phyloP scores from a whole-genome alignment of 2,797 vertebrate genomes.

The Macroramphosus scolopax region DNA sequence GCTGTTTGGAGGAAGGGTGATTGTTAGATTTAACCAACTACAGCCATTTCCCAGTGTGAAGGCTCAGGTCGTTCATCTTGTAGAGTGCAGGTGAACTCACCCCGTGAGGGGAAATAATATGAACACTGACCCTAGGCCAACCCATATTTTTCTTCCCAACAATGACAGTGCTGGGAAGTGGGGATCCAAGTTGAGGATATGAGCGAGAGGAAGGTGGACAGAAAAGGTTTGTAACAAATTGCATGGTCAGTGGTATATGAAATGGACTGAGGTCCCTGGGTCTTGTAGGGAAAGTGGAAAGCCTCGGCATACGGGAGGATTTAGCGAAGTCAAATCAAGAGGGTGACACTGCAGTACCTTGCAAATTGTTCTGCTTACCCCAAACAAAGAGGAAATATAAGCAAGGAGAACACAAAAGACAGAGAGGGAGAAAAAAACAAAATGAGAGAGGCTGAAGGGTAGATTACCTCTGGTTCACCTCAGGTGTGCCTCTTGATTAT shows the following conservation, averaged over 20 bases:
- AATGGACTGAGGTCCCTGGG: slow-evolving; percentile 43
- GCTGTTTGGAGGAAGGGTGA: slow-evolving; percentile 39
- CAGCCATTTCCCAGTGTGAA: slow-evolving; percentile 50
- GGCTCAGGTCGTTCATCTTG: slow-evolving; percentile 62
- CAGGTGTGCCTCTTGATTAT: slow-evolving; percentile 61
- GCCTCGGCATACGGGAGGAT: slow-evolving; percentile 34
- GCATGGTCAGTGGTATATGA: slow-evolving; percentile 24
- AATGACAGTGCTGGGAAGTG: slow-evolving; percentile 20
- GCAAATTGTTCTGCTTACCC: slow-evolving; percentile 28
- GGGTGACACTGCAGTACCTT: slow-evolving; percentile 16
- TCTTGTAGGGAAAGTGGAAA: slow-evolving; percentile 47
- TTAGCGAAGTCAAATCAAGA: slow-evolving; percentile 32
- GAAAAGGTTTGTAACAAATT: slow-evolving; percentile 27
- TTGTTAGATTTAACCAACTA: slow-evolving; percentile 55
- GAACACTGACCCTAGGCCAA: slow-evolving; percentile 57
- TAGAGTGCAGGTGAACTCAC: slow-evolving; percentile 53
- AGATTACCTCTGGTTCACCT: slow-evolving; percentile 67
- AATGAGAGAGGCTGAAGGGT: slow-evolving; percentile 35
- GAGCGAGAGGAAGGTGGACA: slow-evolving; percentile 28
- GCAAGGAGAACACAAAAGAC: slow-evolving; percentile 39
- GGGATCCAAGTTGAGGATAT: slow-evolving; percentile 30
- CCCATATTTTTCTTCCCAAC: slow-evolving; percentile 44
- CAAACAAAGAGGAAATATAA: slow-evolving; percentile 35
- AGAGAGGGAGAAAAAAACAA: slow-evolving; percentile 47
- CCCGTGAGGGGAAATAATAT: slow-evolving; percentile 51